A percentile compares a stretch with the other conserved stretches of the same genome.
These are phyloP conservation scores for Heliangelus exortis DNA, from an alignment of 2,797 vertebrate species.

Conservation along the genomic window DNA sequence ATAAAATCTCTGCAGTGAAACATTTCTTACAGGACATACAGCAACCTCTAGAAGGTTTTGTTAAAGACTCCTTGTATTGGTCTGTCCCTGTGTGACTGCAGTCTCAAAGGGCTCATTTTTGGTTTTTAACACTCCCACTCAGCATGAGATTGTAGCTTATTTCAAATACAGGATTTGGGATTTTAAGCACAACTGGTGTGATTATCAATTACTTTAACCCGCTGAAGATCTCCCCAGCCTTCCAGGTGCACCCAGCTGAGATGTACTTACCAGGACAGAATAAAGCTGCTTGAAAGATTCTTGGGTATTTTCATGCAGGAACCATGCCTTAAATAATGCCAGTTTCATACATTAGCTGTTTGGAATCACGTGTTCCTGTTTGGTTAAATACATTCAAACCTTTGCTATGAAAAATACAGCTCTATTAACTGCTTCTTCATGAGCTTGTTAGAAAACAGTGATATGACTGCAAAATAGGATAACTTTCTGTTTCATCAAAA, in stretches of 20 bases:
- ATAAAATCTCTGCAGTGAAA: not conserved
- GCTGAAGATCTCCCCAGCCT: not conserved
- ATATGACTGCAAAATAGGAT: slow-evolving; percentile 3
- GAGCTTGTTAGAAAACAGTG: slow-evolving; percentile 26
- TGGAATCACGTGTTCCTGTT: not conserved
- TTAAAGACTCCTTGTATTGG: not conserved
- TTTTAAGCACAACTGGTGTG: not conserved
- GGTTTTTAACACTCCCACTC: not conserved
- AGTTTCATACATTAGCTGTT: not conserved
- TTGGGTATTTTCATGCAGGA: not conserved
- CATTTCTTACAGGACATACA: not conserved
- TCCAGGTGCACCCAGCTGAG: not conserved
- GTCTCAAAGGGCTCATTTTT: not conserved
- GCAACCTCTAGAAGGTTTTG: not conserved
- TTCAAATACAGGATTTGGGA: not conserved
- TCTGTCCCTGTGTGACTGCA: not conserved
- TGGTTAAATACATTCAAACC: not conserved
- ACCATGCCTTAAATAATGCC: not conserved
- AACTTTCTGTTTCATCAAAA: slow-evolving; percentile 21
- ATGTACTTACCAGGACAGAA: not conserved
- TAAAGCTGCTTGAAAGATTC: not conserved
- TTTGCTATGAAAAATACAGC: not conserved
- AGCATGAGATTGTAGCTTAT: not conserved
- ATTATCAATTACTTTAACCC: not conserved
- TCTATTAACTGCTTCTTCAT: slow-evolving; percentile 37